A percentile compares a stretch with the other conserved stretches of the same genome.
Evolutionary conservation across 2,113 vertebrate species (phyloP).

Genomic region (Nycticryphes semicollaris): DNA sequence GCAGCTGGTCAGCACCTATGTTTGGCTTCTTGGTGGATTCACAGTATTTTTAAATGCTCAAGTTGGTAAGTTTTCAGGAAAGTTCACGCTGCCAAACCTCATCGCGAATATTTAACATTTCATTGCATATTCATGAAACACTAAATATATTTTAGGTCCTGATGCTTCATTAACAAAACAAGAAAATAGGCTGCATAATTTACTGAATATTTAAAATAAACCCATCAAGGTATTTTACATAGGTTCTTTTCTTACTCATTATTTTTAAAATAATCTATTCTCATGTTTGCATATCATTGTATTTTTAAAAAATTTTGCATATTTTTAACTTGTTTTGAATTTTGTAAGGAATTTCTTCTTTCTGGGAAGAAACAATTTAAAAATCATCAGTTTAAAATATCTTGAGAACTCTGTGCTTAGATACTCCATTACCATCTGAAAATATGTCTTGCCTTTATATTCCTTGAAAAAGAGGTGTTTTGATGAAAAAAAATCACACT

Average conservation of each 20-base stretch:
- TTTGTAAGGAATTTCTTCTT: background rate
- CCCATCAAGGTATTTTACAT: background rate
- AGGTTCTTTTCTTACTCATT: background rate
- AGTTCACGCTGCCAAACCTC: background rate
- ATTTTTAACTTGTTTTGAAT: constrained; percentile 6
- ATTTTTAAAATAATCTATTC: background rate
- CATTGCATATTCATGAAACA: constrained; percentile 46
- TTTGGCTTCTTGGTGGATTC: background rate
- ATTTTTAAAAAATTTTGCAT: background rate
- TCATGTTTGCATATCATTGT: background rate
- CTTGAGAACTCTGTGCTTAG: background rate
- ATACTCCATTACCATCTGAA: background rate
- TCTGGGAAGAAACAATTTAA: background rate
- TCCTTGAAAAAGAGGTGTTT: background rate
- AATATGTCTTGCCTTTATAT: background rate
- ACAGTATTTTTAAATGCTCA: constrained; percentile 10
- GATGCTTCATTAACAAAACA: constrained; percentile 56
- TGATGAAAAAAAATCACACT: rapidly evolving
- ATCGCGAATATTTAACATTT: constrained; percentile 14
- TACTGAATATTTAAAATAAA: constrained; percentile 16
- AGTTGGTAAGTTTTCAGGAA: background rate
- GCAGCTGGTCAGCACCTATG: background rate
- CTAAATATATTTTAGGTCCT: constrained; percentile 42
- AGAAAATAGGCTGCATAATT: constrained; percentile 41
- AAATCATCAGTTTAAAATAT: background rate